Base-by-base conservation (phyloP, 2,888 invertebrate species). In the Drosophila neotestacea region DNA sequence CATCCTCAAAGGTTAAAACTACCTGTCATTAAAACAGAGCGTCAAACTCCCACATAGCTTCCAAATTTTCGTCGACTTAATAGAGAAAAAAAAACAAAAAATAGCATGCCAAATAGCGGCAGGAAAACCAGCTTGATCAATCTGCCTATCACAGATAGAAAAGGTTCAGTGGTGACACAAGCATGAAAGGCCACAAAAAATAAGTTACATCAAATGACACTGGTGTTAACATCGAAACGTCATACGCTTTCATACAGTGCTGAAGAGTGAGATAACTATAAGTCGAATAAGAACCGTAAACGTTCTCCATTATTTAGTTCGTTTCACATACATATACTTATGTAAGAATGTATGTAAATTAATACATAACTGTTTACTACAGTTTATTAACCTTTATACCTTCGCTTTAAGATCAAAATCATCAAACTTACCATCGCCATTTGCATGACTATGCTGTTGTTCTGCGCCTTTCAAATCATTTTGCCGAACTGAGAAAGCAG, bases 401-500 rank as follows among this genome's bases (percentile, higher is more conserved):
- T 13, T 39, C 16, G 10, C 6, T 30, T 39, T 30, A 4, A 4
- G 7, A 6, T 4, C 4, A 7, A n/a, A 11, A 16, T 4, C 13
- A 9, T 2, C 4, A 5, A 48, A 46, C 59, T 56, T 62, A 77
- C 77, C 77, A 10, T 27, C 58, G 13, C 4, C 16, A 42, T 32
- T 30, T 27, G 22, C 30, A 27, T 67, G 50, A 5, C 41, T 41
- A 16, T 58, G 42, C 2, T 70, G 22, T 7, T 60, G n/a, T 39
- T 62, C 44, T 0, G 7, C 6, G 16, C 1, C n/a, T 42, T 74
- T 34, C 1, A 71, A 32, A 50, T 82, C 72, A 54, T 82, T 84
- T 36, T 88, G 63, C 0, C 86, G 68, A 13, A 79, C 54, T 1
- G 84, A 70, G 72, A 72, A 82, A 6, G 80, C 66, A 5, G 32